phyloP scores from a whole-genome alignment of 2,888 invertebrate genomes.

The Tenthredo notha region DNA sequence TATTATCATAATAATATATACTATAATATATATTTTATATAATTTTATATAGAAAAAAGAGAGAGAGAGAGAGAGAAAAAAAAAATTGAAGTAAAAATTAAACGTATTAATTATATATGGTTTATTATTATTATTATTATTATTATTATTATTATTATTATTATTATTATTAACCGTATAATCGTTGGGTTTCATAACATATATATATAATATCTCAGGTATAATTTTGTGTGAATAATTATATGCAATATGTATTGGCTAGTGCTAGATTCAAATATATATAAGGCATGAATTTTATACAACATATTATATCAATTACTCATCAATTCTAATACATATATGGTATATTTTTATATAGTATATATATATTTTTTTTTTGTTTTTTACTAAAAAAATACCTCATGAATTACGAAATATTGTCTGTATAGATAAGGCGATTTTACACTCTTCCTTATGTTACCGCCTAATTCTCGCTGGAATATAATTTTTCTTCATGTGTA shows the following conservation, averaged over 20 bases:
- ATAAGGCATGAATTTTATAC: not conserved
- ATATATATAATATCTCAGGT: not conserved
- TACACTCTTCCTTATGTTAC: no score
- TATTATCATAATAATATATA: no score
- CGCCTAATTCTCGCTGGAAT: no score
- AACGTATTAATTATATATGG: slow-evolving; percentile 12
- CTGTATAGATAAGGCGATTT: no score
- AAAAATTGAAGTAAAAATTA: slow-evolving; percentile 21
- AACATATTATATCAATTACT: not conserved
- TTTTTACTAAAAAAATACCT: no score
- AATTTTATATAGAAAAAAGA: no score
- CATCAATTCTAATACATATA: not conserved
- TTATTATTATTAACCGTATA: slow-evolving; percentile 14
- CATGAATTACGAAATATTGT: no score
- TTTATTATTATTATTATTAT: no score
- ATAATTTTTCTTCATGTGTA: not conserved
- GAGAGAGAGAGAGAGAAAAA: not conserved
- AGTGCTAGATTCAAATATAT: not conserved
- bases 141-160: no score
- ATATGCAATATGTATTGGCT: not conserved
- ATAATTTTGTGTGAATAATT: not conserved
- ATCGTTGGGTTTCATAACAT: slow-evolving; percentile 24
- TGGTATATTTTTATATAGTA: not conserved
- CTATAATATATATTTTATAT: no score
- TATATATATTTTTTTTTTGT: not conserved